A percentile compares a stretch with the other conserved stretches of the same genome.
phyloP scores from a whole-genome alignment of 2,113 vertebrate genomes.

The Tachuris rubrigastra region DNA sequence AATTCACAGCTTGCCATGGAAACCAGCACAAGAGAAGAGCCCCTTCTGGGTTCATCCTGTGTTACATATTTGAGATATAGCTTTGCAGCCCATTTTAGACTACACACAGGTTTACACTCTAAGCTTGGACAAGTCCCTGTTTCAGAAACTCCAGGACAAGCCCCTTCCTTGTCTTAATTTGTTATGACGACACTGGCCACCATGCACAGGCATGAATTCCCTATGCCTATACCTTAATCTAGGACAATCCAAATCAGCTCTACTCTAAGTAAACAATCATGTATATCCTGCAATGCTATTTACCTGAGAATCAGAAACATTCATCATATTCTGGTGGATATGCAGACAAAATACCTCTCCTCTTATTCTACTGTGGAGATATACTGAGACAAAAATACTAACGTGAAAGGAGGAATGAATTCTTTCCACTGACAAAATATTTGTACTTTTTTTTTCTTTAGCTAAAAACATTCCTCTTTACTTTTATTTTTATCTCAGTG shows the following conservation, averaged over 20 bases:
- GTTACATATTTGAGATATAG: not conserved
- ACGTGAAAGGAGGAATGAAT: not conserved
- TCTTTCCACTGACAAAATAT: not conserved
- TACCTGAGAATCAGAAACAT: not conserved
- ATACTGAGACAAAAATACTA: not conserved
- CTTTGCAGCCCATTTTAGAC: not conserved
- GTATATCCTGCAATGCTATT: not conserved
- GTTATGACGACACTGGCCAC: not conserved
- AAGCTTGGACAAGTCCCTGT: not conserved
- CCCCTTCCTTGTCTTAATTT: not conserved
- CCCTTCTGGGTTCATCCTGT: not conserved
- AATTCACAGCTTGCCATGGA: not conserved
- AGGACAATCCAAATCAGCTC: not conserved
- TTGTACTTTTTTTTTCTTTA: not conserved
- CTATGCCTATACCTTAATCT: not conserved
- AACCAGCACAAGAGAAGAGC: not conserved
- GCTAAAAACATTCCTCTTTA: not conserved
- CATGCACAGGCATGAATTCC: not conserved
- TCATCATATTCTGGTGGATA: not conserved
- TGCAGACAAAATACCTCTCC: not conserved
- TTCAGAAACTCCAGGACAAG: not conserved
- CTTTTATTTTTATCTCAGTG: not conserved
- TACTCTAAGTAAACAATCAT: not conserved
- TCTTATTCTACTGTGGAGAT: not conserved
- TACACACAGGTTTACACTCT: not conserved